Evolutionary conservation across 92 coral and sea anemone species (phyloP).

Genomic region (Diadumene lineata): DNA sequence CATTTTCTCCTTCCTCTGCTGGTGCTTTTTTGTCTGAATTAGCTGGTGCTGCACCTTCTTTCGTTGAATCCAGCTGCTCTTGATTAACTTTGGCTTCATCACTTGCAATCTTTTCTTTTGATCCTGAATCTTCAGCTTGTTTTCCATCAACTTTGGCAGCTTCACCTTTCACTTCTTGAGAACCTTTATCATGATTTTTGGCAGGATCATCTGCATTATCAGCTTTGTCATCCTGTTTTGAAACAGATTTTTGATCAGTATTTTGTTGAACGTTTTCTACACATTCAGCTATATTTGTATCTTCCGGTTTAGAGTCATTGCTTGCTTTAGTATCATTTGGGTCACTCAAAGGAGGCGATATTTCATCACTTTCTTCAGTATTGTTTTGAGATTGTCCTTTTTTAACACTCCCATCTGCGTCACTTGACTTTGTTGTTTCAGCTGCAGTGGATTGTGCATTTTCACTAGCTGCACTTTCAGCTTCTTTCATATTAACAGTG

Average conservation of each 20-base stretch:
- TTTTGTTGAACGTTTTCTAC: conserved; percentile 1
- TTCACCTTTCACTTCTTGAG: background rate
- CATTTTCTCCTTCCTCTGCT: conserved; percentile 16
- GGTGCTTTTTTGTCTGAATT: conserved; percentile 10
- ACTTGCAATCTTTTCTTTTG: background rate
- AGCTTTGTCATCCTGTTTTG: conserved; percentile 26
- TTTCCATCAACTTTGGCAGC: conserved; percentile 1
- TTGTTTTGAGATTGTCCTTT: conserved; percentile 1
- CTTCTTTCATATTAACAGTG: background rate
- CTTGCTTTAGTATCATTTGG: conserved; percentile 8
- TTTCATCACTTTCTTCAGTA: conserved; percentile 44
- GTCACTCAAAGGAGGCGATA: conserved; percentile 74
- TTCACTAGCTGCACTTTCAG: background rate
- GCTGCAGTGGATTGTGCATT: conserved; percentile 7
- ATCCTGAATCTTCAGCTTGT: background rate
- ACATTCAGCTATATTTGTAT: conserved; percentile 6
- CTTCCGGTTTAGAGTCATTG: conserved; percentile 18
- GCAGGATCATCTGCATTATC: conserved; percentile 1
- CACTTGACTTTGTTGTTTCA: conserved; percentile 13
- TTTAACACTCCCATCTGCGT: background rate
- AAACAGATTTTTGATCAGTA: conserved; percentile 33
- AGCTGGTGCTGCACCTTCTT: background rate
- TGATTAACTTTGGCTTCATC: background rate
- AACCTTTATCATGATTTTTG: conserved; percentile 1
- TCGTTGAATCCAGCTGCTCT: conserved; percentile 3